A percentile compares a stretch with the other conserved stretches of the same genome.
Evolutionary conservation across 2,888 invertebrate genomes (phyloP).

Genomic region (Apamea sordens): DNA sequence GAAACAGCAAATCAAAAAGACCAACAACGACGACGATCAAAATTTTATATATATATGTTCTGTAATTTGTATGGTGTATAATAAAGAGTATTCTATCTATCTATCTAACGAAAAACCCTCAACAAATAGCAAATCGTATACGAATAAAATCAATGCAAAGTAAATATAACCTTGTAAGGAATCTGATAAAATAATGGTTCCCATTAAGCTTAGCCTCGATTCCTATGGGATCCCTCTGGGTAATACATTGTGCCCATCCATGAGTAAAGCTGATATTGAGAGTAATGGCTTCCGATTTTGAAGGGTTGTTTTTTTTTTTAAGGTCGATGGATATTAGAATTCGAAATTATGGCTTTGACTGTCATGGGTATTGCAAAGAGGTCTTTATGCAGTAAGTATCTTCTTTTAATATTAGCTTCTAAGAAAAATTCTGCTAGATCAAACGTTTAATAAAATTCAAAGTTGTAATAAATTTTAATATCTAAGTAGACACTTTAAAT

Average conservation of each 20-base stretch:
- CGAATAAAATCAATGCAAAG: constrained; percentile 29
- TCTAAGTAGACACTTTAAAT: not conserved
- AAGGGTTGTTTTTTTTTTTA: constrained; percentile 17
- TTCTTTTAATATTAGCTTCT: not conserved
- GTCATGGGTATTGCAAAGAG: not conserved
- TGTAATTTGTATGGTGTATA: too few relatives aligned
- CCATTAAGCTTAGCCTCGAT: constrained; percentile 46
- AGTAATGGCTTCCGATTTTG: constrained; percentile 47
- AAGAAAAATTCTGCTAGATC: not conserved
- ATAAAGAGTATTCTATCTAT: too few relatives aligned
- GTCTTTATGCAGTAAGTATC: not conserved
- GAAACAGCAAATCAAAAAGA: not conserved
- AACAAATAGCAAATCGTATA: not conserved
- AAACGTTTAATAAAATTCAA: not conserved
- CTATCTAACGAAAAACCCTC: not conserved
- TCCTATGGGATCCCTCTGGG: constrained; percentile 27
- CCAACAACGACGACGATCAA: too few relatives aligned
- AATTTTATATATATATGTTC: too few relatives aligned
- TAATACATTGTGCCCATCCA: constrained; percentile 50
- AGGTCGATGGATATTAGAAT: constrained; percentile 16
- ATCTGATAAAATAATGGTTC: constrained; percentile 47
- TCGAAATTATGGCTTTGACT: not conserved
- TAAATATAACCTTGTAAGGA: constrained; percentile 46
- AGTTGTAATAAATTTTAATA: not conserved
- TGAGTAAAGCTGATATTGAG: constrained; percentile 51